Evolutionary conservation across 2,113 vertebrate species (phyloP).

Genomic region (Fulmarus glacialis): DNA sequence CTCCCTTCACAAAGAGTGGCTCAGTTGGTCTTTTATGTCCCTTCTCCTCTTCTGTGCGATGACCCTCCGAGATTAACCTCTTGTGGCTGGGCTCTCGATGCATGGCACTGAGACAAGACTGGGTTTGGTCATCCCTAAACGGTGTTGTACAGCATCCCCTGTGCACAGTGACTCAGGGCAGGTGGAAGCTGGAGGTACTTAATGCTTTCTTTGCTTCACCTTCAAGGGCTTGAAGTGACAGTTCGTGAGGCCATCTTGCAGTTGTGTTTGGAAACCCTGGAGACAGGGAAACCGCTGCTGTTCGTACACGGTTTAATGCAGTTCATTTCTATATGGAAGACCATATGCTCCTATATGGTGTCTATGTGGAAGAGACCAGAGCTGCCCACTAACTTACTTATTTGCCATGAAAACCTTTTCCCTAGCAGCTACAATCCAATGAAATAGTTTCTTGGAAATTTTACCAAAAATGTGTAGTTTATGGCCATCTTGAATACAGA

Average conservation of each 20-base stretch:
- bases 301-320: neutral
- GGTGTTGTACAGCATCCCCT: neutral
- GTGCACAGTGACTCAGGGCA: neutral
- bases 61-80: fast-evolving
- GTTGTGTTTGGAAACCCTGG: neutral
- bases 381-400: neutral
- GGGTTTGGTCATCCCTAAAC: neutral
- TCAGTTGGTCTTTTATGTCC: neutral
- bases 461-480: neutral
- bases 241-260: neutral
- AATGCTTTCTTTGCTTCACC: neutral
- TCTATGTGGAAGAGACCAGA: neutral
- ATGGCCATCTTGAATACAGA: neutral
- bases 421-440: neutral
- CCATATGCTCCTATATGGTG: neutral
- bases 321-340: neutral
- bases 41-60: neutral
- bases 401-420: neutral
- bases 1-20: neutral
- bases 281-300: neutral
- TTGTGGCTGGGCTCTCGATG: neutral
- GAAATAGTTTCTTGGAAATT: neutral
- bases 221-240: neutral
- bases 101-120: neutral
- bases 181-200: neutral